Conservation (phyloP, 2,797 vertebrate species). For the Chelon labrosus region DNA sequence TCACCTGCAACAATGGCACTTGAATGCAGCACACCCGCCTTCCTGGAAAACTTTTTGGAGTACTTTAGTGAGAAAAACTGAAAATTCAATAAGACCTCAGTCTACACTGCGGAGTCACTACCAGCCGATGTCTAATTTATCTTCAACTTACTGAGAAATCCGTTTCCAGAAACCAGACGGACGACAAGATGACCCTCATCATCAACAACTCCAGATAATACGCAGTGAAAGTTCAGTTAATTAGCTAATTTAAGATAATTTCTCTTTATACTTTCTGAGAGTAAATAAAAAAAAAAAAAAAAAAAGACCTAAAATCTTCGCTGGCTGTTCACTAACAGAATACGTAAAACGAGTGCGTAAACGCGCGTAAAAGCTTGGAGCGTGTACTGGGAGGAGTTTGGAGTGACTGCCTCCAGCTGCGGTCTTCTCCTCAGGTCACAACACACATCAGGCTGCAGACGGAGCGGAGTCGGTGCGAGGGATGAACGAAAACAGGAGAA, state of each 20-base stretch:
- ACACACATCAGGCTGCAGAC: not conserved
- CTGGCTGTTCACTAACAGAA: too few species aligned
- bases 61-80: not conserved
- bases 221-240: too few species aligned
- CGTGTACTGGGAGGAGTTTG: constrained; percentile 54
- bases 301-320: too few species aligned
- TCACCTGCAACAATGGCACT: not conserved
- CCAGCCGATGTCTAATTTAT: not conserved
- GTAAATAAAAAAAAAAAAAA: too few species aligned
- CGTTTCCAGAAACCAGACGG: constrained; percentile 43
- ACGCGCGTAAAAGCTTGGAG: not conserved
- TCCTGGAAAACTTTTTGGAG: constrained; percentile 16
- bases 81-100: not conserved
- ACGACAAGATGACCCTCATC: constrained; percentile 31
- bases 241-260: too few species aligned
- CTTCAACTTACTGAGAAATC: constrained; percentile 3
- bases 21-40: constrained; percentile 29
- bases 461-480: not conserved
- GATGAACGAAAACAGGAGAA: constrained; percentile 5
- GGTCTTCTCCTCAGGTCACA: constrained; percentile 7
- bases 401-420: constrained; percentile 42
- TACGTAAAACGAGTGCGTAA: not conserved
- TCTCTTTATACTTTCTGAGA: too few species aligned
- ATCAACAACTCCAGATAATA: not conserved
- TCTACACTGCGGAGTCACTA: not conserved